Evolutionary conservation across 2,113 vertebrate species (phyloP), one percentile per base, ranked within the genome.

Genomic region (Alouatta palliata): DNA sequence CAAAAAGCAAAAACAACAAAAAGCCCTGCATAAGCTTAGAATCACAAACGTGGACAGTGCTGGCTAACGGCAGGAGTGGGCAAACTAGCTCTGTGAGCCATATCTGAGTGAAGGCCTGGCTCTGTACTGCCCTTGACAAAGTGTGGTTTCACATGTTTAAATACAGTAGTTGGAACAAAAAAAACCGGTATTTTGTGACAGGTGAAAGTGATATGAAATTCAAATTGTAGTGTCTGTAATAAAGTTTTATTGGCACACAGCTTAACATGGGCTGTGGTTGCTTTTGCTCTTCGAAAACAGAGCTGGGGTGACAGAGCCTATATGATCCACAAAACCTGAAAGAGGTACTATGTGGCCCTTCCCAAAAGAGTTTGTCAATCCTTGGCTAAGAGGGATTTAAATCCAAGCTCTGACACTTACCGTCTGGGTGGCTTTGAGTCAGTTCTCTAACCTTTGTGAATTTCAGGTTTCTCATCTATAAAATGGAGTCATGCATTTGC

Each of bases 181-280:
- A 20, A 23, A 73, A 52, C 37, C 20, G 71, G 58, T 81, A 47
- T 70, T 94, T 95, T 86, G 68, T 86, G 79, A 86, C 37, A 87
- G 32, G 49, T 75, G 10, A 94, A 84, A 93, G 89, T 91, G 20
- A 54, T 35, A 86, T 5, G 40, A 85, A 91, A 79, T 89, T 94
- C 37, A 35, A n/a, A 82, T 94, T 73, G 95, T 52, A 96, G 66
- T 82, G 66, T 83, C 40, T 35, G 20, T 17, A 88, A 49, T 90
- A 45, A 83, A 68, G 76, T 87, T 95, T 76, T 54, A 14, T 88
- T 64, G 17, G 94, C 58, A 92, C n/a, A 37, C 11, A 45, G 23
- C n/a, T 81, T 27, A 0, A 17, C 17, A 25, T 0, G 16, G 49
- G 54, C 37, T 21, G 0, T 4, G 35, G 6, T 35, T 52, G 43